Percentiles rank a stretch among this genome's conserved stretches.
Evolutionary conservation across 2,113 vertebrate genomes (phyloP).

Genomic region (Ornithorhynchus anatinus): DNA sequence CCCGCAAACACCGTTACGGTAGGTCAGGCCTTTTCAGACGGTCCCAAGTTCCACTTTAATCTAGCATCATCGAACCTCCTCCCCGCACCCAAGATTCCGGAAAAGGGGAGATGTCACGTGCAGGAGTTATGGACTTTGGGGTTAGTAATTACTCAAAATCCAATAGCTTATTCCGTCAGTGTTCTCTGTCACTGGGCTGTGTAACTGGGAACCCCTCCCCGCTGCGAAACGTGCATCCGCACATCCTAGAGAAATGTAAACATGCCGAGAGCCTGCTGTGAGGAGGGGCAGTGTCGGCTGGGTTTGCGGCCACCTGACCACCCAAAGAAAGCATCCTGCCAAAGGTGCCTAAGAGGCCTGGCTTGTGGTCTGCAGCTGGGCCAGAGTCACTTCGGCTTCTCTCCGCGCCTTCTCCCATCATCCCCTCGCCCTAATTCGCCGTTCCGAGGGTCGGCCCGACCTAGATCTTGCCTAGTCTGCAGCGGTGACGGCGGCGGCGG

Average conservation of each 20-base stretch:
- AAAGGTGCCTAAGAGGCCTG: background rate
- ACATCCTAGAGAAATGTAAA: constrained; percentile 65
- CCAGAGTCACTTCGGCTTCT: background rate
- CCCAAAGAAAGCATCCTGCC: background rate
- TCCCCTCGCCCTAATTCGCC: background rate
- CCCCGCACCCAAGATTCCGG: background rate
- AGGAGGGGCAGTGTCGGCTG: background rate
- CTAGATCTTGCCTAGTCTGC: too few relatives aligned
- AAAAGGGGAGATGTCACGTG: background rate
- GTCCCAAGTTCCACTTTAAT: background rate
- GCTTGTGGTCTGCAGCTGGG: background rate
- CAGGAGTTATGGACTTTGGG: background rate
- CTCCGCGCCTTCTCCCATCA: background rate
- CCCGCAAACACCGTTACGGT: background rate
- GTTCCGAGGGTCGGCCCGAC: constrained; percentile 4
- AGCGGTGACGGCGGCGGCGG: too few relatives aligned
- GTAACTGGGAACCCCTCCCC: constrained; percentile 20
- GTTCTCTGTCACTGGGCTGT: constrained; percentile 21
- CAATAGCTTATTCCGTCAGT: constrained; percentile 45
- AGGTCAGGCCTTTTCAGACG: constrained; percentile 12
- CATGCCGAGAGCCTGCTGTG: constrained; percentile 33
- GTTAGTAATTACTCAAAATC: constrained; percentile 26
- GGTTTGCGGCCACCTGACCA: background rate
- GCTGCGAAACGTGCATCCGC: constrained; percentile 30
- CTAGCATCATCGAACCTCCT: background rate